Evolutionary conservation across 2,797 vertebrate genomes (phyloP).

Genomic region (Sebastes oblongus): DNA sequence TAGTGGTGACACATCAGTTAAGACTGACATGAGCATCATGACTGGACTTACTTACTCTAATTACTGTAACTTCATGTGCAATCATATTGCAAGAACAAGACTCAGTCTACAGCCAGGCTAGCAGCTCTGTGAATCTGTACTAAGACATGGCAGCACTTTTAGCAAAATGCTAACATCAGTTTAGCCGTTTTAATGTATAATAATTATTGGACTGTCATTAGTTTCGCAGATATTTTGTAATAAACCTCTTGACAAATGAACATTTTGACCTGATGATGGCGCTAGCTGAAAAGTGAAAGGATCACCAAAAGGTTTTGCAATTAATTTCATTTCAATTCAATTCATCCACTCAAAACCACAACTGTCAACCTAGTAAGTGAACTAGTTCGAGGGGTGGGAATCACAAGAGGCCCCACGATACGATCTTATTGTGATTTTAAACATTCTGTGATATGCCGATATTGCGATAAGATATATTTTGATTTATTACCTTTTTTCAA

Average conservation of each 20-base stretch:
- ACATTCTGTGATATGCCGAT: too few species aligned
- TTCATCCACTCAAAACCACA: neutral
- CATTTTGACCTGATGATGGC: neutral
- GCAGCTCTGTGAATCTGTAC: neutral
- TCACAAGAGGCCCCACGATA: too few species aligned
- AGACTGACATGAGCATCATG: neutral
- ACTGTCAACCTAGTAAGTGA: neutral
- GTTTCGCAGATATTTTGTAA: neutral
- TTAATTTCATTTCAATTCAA: neutral
- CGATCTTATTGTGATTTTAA: too few species aligned
- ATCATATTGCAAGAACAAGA: neutral
- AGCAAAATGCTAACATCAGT: neutral
- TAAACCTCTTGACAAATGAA: neutral
- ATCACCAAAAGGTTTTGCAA: neutral
- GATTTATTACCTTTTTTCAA: too few species aligned
- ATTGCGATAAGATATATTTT: too few species aligned
- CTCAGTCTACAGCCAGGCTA: neutral
- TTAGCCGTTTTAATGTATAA: neutral
- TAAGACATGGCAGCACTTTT: neutral
- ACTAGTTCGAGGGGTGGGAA: too few species aligned
- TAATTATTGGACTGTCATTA: neutral
- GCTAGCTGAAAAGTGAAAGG: neutral
- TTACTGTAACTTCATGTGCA: neutral
- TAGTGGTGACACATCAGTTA: constrained; percentile 31
- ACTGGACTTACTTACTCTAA: constrained; percentile 29